phyloP scores from a whole-genome alignment of 2,797 vertebrate genomes.

The Limosa lapponica region DNA sequence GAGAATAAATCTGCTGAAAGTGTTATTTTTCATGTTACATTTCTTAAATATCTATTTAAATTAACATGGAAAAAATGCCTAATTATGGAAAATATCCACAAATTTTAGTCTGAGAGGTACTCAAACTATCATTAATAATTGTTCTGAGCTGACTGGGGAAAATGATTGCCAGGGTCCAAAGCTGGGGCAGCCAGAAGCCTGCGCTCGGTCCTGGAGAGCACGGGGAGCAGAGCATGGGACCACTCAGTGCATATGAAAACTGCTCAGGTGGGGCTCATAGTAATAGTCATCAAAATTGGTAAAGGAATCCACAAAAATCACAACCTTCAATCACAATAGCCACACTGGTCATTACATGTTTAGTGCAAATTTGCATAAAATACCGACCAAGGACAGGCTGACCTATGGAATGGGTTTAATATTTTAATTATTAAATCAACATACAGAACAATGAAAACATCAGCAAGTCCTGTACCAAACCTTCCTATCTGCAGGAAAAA shows the following conservation, averaged over 20 bases:
- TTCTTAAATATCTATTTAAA: background rate
- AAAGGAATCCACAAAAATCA: background rate
- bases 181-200: background rate
- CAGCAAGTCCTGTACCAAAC: background rate
- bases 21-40: background rate
- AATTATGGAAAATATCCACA: background rate
- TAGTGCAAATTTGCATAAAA: background rate
- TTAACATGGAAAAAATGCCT: background rate
- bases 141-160: background rate
- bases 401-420: background rate
- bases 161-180: background rate
- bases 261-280: background rate
- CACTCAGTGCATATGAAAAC: background rate
- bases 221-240: rapidly evolving
- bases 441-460: background rate
- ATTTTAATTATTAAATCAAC: background rate
- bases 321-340: background rate
- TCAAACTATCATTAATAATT: background rate
- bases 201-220: background rate
- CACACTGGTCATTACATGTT: background rate
- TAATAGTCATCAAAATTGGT: background rate
- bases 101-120: background rate
- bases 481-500: background rate
- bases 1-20: background rate
- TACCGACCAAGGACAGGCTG: background rate